Conservation (phyloP, 2,888 invertebrate species). For the Synergus itoensis region DNA sequence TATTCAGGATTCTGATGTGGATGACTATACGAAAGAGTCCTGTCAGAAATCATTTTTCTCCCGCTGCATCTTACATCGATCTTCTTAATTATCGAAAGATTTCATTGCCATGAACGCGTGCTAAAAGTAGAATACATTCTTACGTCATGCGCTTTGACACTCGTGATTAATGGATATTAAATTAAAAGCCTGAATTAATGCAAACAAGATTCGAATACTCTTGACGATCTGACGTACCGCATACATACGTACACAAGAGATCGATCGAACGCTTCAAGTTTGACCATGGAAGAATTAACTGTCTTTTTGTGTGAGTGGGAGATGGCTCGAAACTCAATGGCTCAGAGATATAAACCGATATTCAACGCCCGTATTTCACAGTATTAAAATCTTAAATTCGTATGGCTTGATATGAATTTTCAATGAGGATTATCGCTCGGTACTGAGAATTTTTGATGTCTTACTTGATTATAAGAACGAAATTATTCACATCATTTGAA, state of each 20-base stretch:
- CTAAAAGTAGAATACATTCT: conserved; percentile 33
- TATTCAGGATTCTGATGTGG: not conserved
- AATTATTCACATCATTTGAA: conserved; percentile 1
- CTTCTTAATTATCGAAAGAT: conserved; percentile 32
- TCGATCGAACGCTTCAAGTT: conserved; percentile 33
- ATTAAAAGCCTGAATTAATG: conserved; percentile 29
- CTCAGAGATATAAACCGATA: not conserved
- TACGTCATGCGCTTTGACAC: conserved; percentile 14
- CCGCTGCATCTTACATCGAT: conserved; percentile 35
- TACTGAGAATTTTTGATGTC: not conserved
- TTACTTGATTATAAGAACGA: not conserved
- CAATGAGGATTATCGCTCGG: not conserved
- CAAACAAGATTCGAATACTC: conserved; percentile 8
- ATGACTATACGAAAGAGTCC: conserved; percentile 29
- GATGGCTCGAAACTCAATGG: not conserved
- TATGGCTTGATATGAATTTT: not conserved
- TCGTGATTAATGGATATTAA: conserved; percentile 25
- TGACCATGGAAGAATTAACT: conserved; percentile 20
- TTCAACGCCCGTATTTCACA: conserved; percentile 30
- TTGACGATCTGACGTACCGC: not conserved
- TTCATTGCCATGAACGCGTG: conserved; percentile 23
- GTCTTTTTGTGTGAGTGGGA: conserved; percentile 6
- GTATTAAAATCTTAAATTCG: not conserved
- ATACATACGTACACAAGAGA: conserved; percentile 23
- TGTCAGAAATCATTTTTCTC: conserved; percentile 34